phyloP scores from a whole-genome alignment of 2,888 invertebrate species.

The Pyralis farinalis region DNA sequence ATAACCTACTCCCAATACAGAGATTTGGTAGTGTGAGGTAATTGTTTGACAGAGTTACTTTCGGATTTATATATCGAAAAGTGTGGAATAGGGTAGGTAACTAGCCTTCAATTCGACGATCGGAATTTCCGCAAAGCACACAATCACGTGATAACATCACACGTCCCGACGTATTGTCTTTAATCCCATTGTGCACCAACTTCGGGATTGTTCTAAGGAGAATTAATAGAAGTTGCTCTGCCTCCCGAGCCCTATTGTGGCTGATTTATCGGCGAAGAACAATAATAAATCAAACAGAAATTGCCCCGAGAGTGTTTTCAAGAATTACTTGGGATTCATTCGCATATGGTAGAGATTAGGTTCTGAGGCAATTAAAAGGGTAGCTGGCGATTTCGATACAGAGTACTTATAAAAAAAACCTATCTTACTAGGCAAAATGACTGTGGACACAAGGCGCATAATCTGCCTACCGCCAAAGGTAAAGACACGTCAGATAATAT shows the following conservation, averaged over 20 bases:
- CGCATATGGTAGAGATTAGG: conserved; percentile 8
- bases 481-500: too few relatives aligned
- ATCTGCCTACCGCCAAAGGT: too few relatives aligned
- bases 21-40: too few relatives aligned
- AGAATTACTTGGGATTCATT: conserved; percentile 19
- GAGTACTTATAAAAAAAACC: too few relatives aligned
- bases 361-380: conserved; percentile 10
- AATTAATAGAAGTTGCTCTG: conserved; percentile 74
- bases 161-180: conserved; percentile 71
- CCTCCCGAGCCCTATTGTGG: conserved; percentile 67
- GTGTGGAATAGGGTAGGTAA: too few relatives aligned
- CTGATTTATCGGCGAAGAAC: conserved; percentile 77
- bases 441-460: too few relatives aligned
- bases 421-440: too few relatives aligned
- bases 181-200: conserved; percentile 64
- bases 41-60: too few relatives aligned
- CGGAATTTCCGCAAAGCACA: not conserved
- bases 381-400: not conserved
- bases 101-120: not conserved
- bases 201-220: conserved; percentile 71
- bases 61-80: too few relatives aligned
- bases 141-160: conserved; percentile 51
- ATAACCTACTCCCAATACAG: too few relatives aligned
- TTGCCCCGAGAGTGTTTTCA: conserved; percentile 57
- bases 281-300: conserved; percentile 79